Conservation (phyloP, 1,140 invertebrate genomes). For the Littorina saxatilis region DNA sequence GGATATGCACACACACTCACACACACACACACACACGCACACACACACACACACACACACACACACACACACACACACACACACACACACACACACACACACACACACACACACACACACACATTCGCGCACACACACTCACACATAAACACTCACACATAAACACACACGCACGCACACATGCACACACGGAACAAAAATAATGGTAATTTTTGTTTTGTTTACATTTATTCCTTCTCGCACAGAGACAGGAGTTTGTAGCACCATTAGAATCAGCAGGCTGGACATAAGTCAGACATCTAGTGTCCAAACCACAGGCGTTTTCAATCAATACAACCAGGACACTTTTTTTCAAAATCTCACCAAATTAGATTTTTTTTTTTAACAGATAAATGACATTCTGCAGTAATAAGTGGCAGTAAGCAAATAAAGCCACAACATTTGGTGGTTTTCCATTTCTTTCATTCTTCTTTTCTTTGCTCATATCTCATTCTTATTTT, state of each 20-base stretch:
- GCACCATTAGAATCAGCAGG: conserved; percentile 20
- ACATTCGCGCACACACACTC: conserved; percentile 4
- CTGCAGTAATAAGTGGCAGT: too few species aligned
- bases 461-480: too few species aligned
- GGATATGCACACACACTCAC: background rate
- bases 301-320: background rate
- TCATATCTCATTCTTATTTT: too few species aligned
- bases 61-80: background rate
- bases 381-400: too few species aligned
- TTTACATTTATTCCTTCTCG: conserved; percentile 7
- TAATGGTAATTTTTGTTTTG: background rate
- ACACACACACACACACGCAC: background rate
- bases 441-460: too few species aligned
- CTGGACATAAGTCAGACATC: background rate
- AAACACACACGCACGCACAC: conserved; percentile 16
- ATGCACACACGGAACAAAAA: background rate
- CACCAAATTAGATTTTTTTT: too few species aligned
- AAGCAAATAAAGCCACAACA: too few species aligned
- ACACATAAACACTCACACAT: conserved; percentile 3
- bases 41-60: conserved; percentile 9
- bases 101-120: conserved; percentile 1
- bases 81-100: background rate
- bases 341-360: too few species aligned
- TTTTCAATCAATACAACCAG: background rate
- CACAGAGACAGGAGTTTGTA: background rate